Evolutionary conservation across 2,888 invertebrate genomes (phyloP), one percentile per base, ranked within the genome.

Genomic region (Pammene fasciana): DNA sequence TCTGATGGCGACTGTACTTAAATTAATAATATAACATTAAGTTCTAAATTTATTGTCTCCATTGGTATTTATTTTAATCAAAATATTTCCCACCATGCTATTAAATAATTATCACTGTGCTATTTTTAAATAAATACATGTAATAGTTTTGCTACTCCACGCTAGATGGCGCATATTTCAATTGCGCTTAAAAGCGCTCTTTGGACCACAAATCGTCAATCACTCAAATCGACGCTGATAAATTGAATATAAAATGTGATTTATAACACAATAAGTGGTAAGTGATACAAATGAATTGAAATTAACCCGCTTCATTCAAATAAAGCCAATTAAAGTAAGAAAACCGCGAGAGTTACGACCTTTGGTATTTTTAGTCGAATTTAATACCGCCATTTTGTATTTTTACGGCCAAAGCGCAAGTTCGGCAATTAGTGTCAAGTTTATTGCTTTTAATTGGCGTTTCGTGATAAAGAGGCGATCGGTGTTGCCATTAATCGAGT

Each of bases 401-500:
- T 46, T 62, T 50, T 9, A 16, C 45, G 52, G 16, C 7, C 36
- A 68, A 67, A 65, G 57, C 46, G 68, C 45, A 62, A 54, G 43
- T 57, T 64, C n/a, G 45, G 57, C 64, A 57, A 67, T 68, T 68
- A 64, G 59, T 57, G 64, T 57, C 43, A 52, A 46, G 50, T 68
- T 68, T 65, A 68, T 64, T 45, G 57, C 68, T 38, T 64, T 64
- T 64, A 68, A 68, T 68, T 68, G 68, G 68, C 57, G 41, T 62
- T 52, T 43, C 45, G 68, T 59, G 68, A 68, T 68, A 57, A 68
- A 68, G 50, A 16, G 50, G 10, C 43, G 61, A 38, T 13, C 64
- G 36, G 38, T 56, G 52, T 68, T 34, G 50, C 57, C 57, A 45
- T 65, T 68, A 64, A 68, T 68, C 68, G 43, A 18, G 26, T 41